A percentile compares a stretch with the other conserved stretches of the same genome.
phyloP scores from a whole-genome alignment of 2,797 vertebrate species.

The Sebastes alutus region DNA sequence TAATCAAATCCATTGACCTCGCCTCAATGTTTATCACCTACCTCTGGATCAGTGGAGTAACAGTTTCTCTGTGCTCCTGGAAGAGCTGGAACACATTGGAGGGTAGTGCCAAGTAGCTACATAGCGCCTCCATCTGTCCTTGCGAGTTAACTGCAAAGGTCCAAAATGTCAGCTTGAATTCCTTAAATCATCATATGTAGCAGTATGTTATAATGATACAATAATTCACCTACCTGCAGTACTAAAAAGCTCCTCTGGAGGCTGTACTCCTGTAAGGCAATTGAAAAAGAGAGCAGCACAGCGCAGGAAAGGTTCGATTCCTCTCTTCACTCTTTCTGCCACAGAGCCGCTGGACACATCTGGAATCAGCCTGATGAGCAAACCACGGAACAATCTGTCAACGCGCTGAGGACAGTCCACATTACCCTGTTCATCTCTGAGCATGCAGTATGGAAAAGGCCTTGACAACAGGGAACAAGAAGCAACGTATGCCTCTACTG shows the following conservation, averaged over 20 bases:
- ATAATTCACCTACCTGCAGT: conserved; percentile 66
- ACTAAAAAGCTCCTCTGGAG: conserved; percentile 89
- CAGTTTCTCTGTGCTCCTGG: conserved; percentile 88
- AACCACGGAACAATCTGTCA: conserved; percentile 11
- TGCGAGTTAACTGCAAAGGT: conserved; percentile 85
- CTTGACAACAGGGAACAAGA: neutral
- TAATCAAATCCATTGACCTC: neutral
- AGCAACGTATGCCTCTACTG: neutral
- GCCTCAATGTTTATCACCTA: conserved; percentile 50
- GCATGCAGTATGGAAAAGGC: neutral
- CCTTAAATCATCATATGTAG: neutral
- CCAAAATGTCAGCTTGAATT: conserved; percentile 7
- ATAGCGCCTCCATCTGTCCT: conserved; percentile 89
- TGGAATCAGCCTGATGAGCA: conserved; percentile 76
- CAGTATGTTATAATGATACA: neutral
- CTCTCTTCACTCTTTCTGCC: conserved; percentile 88
- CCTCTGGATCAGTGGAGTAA: conserved; percentile 90
- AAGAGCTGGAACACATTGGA: conserved; percentile 95
- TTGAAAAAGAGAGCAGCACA: conserved; percentile 93
- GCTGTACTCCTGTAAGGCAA: conserved; percentile 92
- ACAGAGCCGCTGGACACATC: conserved; percentile 86
- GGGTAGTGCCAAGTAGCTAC: conserved; percentile 92
- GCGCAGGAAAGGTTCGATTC: conserved; percentile 92
- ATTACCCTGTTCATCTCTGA: neutral
- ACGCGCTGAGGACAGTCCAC: neutral